Conservation (phyloP, 2,888 invertebrate genomes). For the Synanthedon vespiformis region DNA sequence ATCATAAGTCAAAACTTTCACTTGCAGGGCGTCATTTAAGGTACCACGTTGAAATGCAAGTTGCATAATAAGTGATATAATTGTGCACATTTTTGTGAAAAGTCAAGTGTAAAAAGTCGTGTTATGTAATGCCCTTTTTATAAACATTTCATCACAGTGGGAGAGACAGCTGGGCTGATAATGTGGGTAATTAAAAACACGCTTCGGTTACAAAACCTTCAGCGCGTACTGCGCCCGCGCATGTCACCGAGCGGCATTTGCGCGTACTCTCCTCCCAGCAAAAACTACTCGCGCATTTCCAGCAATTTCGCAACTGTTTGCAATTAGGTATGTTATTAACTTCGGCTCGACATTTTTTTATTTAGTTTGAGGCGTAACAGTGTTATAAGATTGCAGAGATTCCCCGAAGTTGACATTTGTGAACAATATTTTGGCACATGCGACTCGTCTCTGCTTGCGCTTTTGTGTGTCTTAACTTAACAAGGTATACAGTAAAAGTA, state of each 20-base stretch:
- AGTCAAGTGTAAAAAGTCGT: conserved; percentile 7
- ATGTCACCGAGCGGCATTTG: conserved; percentile 32
- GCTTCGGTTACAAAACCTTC: conserved; percentile 30
- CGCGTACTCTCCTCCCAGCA: conserved; percentile 26
- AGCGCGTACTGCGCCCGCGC: conserved; percentile 20
- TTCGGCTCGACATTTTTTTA: background rate
- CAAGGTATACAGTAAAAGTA: too few relatives aligned
- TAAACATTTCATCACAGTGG: conserved; percentile 46
- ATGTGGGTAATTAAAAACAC: conserved; percentile 51
- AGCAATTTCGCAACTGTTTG: conserved; percentile 39
- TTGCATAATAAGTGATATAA: background rate
- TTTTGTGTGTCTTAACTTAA: too few relatives aligned
- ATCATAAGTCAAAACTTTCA: conserved; percentile 46
- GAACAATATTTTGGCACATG: too few relatives aligned
- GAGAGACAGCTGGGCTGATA: conserved; percentile 39
- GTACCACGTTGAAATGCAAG: background rate
- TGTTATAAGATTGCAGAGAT: too few relatives aligned
- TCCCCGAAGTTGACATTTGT: too few relatives aligned
- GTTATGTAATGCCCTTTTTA: conserved; percentile 48
- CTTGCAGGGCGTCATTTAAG: conserved; percentile 36
- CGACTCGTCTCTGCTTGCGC: too few relatives aligned
- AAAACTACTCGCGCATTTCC: conserved; percentile 38
- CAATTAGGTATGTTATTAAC: conserved; percentile 22
- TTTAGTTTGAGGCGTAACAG: too few relatives aligned
- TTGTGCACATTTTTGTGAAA: background rate